Evolutionary conservation across 2,797 vertebrate species (phyloP).

Genomic region (Tragelaphus oryx): DNA sequence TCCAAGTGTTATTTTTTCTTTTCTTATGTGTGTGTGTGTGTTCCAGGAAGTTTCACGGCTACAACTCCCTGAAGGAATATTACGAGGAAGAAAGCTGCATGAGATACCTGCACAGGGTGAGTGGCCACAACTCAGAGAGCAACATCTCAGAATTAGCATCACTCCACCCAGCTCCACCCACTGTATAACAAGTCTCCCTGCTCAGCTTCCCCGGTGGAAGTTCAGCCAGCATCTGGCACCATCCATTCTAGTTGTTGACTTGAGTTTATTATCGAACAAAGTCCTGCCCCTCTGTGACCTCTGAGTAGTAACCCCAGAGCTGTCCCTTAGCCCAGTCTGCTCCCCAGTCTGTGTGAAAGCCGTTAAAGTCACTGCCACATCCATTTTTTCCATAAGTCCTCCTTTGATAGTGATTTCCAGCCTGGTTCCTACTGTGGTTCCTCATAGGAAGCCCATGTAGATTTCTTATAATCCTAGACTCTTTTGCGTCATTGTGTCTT

Average conservation of each 20-base stretch:
- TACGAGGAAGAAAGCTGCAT: constrained; percentile 98
- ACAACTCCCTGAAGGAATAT: constrained; percentile 95
- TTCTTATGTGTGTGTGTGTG: not conserved
- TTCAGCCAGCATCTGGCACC: not conserved
- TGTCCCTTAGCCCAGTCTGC: not conserved
- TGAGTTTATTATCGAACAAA: not conserved
- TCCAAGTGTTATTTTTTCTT: not conserved
- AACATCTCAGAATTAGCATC: not conserved
- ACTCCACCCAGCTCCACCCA: not conserved
- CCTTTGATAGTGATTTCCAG: not conserved
- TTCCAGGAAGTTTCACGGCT: constrained; percentile 95
- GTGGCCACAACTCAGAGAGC: constrained; percentile 41
- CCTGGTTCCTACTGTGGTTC: not conserved
- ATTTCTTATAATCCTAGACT: not conserved
- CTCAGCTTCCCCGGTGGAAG: not conserved
- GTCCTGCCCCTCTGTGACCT: not conserved
- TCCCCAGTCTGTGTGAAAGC: not conserved
- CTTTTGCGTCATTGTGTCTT: not conserved
- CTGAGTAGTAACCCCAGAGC: not conserved
- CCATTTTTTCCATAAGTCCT: not conserved
- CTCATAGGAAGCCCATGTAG: not conserved
- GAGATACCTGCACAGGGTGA: constrained; percentile 95
- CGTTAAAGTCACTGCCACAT: not conserved
- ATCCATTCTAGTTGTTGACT: rapidly evolving
- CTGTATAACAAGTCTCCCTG: rapidly evolving